Conservation (phyloP, 2,888 invertebrate genomes). For the Trilocha varians region DNA sequence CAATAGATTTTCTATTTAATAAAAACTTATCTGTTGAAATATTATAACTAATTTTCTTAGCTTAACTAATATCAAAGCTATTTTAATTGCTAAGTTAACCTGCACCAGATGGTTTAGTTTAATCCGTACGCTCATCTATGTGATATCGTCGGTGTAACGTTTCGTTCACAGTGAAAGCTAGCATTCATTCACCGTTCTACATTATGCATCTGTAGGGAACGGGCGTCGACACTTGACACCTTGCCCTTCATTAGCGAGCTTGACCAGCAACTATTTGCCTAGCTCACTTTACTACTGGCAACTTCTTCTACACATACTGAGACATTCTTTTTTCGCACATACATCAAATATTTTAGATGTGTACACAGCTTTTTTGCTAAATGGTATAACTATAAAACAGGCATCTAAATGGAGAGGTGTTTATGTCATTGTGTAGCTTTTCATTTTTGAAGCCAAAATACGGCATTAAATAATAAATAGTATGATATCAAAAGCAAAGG, state of each 20-base stretch:
- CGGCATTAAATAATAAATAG: too few relatives aligned
- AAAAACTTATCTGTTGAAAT: neutral
- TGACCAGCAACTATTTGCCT: constrained; percentile 13
- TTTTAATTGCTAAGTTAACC: constrained; percentile 4
- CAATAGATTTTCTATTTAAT: neutral
- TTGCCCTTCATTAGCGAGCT: constrained; percentile 40
- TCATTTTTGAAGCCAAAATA: too few relatives aligned
- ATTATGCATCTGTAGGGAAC: constrained; percentile 50
- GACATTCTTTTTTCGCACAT: too few relatives aligned
- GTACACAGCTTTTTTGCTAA: too few relatives aligned
- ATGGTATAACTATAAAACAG: too few relatives aligned
- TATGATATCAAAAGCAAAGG: too few relatives aligned
- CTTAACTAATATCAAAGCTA: neutral
- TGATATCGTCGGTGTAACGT: constrained; percentile 44
- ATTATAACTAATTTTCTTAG: too few relatives aligned
- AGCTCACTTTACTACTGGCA: constrained; percentile 2
- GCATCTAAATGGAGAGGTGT: too few relatives aligned
- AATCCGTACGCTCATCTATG: constrained; percentile 23
- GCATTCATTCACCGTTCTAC: constrained; percentile 53
- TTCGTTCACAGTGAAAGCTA: constrained; percentile 67
- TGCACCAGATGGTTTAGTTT: constrained; percentile 4
- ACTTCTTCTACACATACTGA: too few relatives aligned
- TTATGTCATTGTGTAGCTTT: too few relatives aligned
- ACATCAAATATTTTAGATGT: too few relatives aligned
- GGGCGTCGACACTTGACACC: constrained; percentile 52